These are phyloP conservation scores for Chloroceryle aenea DNA, from an alignment of 2,113 vertebrate species.

Conservation along the genomic window DNA sequence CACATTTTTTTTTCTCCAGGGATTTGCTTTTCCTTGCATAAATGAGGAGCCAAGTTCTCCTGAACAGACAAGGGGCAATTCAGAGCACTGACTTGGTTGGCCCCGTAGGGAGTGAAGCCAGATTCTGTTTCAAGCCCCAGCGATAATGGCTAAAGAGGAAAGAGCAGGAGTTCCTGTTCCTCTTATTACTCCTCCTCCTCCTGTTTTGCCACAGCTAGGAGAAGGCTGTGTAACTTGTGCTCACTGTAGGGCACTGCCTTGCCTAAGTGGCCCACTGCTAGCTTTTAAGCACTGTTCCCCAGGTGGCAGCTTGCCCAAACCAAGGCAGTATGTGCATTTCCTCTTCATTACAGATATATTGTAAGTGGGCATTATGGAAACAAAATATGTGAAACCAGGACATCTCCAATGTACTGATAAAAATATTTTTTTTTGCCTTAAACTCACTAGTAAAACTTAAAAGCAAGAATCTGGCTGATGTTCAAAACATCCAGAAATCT, in stretches of 20 bases:
- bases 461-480: neutral
- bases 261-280: slow-evolving; percentile 18
- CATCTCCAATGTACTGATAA: neutral
- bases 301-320: neutral
- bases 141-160: neutral
- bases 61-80: neutral
- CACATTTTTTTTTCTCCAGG: neutral
- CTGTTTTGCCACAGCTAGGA: neutral
- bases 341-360: neutral
- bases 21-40: slow-evolving; percentile 18
- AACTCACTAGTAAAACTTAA: neutral
- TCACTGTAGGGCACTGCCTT: neutral
- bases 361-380: neutral
- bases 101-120: neutral
- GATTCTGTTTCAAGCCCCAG: neutral
- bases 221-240: neutral
- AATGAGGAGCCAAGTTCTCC: neutral
- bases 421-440: neutral
- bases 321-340: neutral
- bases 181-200: neutral
- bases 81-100: neutral
- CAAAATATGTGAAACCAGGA: neutral
- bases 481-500: neutral
- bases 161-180: neutral
- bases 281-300: slow-evolving; percentile 37